These are phyloP conservation scores for Tinamus guttatus DNA, from an alignment of 2,113 vertebrate genomes.

Conservation along the genomic window DNA sequence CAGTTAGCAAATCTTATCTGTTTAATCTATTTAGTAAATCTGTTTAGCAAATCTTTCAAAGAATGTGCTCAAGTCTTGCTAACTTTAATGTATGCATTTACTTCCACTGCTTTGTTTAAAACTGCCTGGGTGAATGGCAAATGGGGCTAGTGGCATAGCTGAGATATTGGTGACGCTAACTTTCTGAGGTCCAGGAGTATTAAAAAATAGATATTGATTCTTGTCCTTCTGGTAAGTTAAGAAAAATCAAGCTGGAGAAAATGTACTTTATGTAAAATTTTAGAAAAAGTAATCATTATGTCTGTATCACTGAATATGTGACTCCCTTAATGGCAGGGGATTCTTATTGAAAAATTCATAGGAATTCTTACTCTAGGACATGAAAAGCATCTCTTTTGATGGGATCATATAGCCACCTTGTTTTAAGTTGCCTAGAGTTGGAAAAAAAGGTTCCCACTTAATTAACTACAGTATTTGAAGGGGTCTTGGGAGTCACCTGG, in stretches of 20 bases:
- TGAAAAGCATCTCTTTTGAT: neutral
- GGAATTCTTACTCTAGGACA: neutral
- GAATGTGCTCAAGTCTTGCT: rapidly evolving
- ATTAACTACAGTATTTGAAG: rapidly evolving
- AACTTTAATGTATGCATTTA: neutral
- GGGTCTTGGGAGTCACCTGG: neutral
- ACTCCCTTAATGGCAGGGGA: neutral
- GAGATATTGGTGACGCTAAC: rapidly evolving
- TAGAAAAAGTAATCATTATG: neutral
- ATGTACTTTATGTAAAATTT: rapidly evolving
- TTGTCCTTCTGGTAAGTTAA: neutral
- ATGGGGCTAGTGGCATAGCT: neutral
- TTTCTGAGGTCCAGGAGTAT: neutral
- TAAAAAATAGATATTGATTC: neutral
- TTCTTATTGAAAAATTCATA: rapidly evolving
- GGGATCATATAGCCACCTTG: rapidly evolving
- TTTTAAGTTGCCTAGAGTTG: neutral
- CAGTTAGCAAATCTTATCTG: neutral
- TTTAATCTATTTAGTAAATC: too few species aligned
- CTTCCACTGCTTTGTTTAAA: neutral
- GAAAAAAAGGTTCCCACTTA: neutral
- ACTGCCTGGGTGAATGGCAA: neutral
- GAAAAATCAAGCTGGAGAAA: neutral
- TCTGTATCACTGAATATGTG: neutral
- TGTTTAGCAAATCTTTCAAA: neutral